phyloP scores from a whole-genome alignment of 2,888 invertebrate species.

The Drosophila meridiana region DNA sequence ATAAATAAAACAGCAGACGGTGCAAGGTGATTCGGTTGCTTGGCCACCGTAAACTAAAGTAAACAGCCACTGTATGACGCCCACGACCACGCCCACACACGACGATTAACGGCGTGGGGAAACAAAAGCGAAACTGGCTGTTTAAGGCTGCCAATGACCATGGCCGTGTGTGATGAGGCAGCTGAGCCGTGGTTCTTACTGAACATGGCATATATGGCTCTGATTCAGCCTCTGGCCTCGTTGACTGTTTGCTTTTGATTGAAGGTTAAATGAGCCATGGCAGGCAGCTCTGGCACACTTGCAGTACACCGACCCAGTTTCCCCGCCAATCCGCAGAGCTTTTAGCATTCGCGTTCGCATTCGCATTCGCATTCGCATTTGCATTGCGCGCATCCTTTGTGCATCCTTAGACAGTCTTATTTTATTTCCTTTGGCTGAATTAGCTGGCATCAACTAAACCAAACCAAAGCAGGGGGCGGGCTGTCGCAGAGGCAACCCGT shows the following conservation, averaged over 20 bases:
- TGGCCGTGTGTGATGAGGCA: conserved; percentile 35
- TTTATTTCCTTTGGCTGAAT: conserved; percentile 71
- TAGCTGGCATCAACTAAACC: conserved; percentile 69
- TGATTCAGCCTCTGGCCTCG: conserved; percentile 49
- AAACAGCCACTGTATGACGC: conserved; percentile 57
- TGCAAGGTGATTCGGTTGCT: conserved; percentile 34
- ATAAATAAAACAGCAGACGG: conserved; percentile 58
- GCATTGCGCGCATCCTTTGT: conserved; percentile 52
- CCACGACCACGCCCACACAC: conserved; percentile 23
- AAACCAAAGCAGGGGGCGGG: conserved; percentile 36
- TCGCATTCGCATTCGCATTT: conserved; percentile 42
- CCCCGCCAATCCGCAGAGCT: conserved; percentile 11
- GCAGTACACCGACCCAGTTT: conserved; percentile 14
- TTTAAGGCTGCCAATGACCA: conserved; percentile 62
- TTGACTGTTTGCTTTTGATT: conserved; percentile 70
- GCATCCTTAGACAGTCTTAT: conserved; percentile 67
- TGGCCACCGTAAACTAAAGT: conserved; percentile 58
- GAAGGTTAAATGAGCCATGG: conserved; percentile 79
- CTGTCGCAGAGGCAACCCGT: conserved; percentile 12
- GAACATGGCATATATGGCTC: conserved; percentile 30
- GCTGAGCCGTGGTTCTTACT: conserved; percentile 25
- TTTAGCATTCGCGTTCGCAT: conserved; percentile 27
- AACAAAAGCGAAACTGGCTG: conserved; percentile 29
- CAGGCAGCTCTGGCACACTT: conserved; percentile 38
- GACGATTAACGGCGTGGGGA: conserved; percentile 38